Evolutionary conservation across 30 jellyfish, hydroid and myxozoan species (phyloP), one percentile per base, ranked within the genome.

Genomic region (Hydractinia echinata): DNA sequence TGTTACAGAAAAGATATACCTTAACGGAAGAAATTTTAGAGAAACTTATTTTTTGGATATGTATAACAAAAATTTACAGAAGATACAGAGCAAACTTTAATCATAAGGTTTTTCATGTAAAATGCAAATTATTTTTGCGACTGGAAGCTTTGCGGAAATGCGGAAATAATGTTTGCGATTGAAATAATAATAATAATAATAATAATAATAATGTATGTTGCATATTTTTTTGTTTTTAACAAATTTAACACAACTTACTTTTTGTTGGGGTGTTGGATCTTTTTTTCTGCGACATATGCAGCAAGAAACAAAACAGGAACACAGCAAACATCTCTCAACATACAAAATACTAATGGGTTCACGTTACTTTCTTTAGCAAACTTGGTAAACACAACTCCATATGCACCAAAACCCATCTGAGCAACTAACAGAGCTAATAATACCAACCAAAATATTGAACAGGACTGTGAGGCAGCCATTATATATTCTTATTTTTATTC

Each of bases 391-490:
- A 81, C 52, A 51, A 81, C 89, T 10, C 87, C 89, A 67, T 81
- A 81, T 1, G 89, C 86, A 14, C 89, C 89, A 67, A 81, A 81
- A 6, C 88, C 89, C 39, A 53, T 49, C 54, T 81, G 89, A 30
- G 71, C 61, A 15, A 81, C 21, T 7, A 69, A 13, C 51, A 81
- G 76, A 7, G 89, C 89, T 11, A 81, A 6, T n/a, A 64, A 51
- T n/a, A 64, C 74, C 10, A 64, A 64, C 19, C 9, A 64, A 64
- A 64, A 64, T 30, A 30, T 30, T 30, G 44, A 30, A 30, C 44
- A 2, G 44, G 44, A 30, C 44, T 30, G 44, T 30, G 44, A 30
- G 44, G 44, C 44, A 30, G 44, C 44, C 44, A 30, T 30, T 30
- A 30, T 30, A 30, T 30, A 30, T 30, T 30, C 2, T 30, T 30